Evolutionary conservation across 1,140 invertebrate species (phyloP), one percentile per base, ranked within the genome.

Genomic region (Drosophila quadrilineata): DNA sequence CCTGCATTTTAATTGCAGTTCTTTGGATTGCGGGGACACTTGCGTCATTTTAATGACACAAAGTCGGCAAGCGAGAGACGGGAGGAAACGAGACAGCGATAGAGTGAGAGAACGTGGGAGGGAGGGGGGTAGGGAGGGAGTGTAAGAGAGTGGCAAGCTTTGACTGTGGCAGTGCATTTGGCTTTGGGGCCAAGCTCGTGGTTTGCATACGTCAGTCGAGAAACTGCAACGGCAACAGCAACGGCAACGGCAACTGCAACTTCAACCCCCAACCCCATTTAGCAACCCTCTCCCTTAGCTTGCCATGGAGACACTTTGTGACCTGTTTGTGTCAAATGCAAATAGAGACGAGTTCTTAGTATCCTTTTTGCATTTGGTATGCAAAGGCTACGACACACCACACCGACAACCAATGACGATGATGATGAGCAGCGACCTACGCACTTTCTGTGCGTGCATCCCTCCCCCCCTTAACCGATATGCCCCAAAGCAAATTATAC

Each of bases 1-100:
- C 48, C 62, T 65, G 66, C 49, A 70, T 73, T 66, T 70, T 65
- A 73, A 70, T 73, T 70, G 56, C 54, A 57, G 26, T 54, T 56
- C 63, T 66, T 66, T 50, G 57, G 35, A 10, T 22, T 12, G 35
- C 48, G 33, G 59, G 41, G 14, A 70, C 43, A 22, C 53, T 33
- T 33, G 45, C 22, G 12, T 31, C 62, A 60, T 69, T 72, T 69
- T 69, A 70, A 72, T 70, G 53, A 54, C 33, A 65, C 59, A 70
- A 59, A 58, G 50, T 29, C 50, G 49, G 19, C 26, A 29, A 52
- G 41, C n/a, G 2, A 14, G 6, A 45, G 24, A 5, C 3, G 5
- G 36, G 4, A 12, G 31, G n/a, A n/a, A n/a, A n/a, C n/a, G n/a
- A n/a, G n/a, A n/a, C n/a, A n/a, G n/a, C n/a, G n/a, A n/a, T n/a